These are phyloP conservation scores for Pundamilia nyererei DNA, from an alignment of 2,113 vertebrate genomes.

Conservation along the genomic window DNA sequence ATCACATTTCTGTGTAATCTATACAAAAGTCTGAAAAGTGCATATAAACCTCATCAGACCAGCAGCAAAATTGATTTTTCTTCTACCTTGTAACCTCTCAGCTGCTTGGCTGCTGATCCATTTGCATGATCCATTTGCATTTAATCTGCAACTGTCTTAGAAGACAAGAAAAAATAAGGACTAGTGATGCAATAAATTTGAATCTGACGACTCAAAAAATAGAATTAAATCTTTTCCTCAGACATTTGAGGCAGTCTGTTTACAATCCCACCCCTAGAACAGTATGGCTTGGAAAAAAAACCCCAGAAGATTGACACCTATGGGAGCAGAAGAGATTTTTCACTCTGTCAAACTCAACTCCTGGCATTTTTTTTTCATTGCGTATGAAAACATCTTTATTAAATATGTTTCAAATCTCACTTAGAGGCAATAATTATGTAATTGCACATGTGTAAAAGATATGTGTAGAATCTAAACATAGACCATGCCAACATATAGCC, in stretches of 20 bases:
- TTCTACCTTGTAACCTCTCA: neutral
- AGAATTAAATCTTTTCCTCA: neutral
- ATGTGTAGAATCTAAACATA: neutral
- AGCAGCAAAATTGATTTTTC: neutral
- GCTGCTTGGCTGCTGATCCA: neutral
- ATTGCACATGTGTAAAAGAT: neutral
- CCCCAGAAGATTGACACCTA: neutral
- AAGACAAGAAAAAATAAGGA: neutral
- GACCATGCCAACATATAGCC: neutral
- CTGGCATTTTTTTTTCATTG: neutral
- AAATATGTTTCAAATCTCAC: neutral
- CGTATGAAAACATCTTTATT: conserved; percentile 13
- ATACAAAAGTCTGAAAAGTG: neutral
- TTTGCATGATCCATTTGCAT: neutral
- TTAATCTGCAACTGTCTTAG: neutral
- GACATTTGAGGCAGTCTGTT: neutral
- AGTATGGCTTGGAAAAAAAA: neutral
- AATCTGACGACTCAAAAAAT: neutral
- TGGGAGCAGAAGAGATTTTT: neutral
- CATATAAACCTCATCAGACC: neutral
- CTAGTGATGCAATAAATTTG: neutral
- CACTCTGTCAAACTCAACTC: neutral
- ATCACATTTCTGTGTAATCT: neutral
- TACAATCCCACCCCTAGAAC: neutral
- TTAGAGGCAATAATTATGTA: neutral